Conservation (phyloP, 2,113 vertebrate genomes). For the Furnarius figulus region DNA sequence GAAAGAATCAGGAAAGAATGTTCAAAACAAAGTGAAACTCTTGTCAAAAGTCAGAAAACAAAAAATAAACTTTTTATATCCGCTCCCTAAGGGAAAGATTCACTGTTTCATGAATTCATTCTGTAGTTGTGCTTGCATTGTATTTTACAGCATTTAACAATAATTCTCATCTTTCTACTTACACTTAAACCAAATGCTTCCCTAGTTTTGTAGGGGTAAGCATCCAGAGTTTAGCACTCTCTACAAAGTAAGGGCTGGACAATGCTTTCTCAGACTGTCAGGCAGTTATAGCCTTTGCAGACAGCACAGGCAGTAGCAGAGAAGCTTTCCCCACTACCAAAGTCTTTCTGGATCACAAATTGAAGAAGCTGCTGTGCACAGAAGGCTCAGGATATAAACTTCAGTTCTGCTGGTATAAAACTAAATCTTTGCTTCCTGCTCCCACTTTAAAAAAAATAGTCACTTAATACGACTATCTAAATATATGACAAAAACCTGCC, state of each 20-base stretch:
- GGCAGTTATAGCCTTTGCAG: background rate
- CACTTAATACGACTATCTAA: background rate
- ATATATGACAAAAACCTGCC: background rate
- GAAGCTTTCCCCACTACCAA: background rate
- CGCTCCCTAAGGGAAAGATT: background rate
- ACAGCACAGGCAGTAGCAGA: background rate
- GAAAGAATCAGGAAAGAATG: background rate
- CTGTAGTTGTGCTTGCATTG: background rate
- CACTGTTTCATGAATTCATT: background rate
- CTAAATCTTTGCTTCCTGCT: background rate
- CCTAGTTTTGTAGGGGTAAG: background rate
- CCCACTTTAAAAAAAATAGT: background rate
- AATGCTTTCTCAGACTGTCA: background rate
- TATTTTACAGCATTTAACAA: background rate
- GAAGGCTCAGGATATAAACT: background rate
- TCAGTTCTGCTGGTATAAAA: background rate
- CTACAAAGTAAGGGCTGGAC: background rate
- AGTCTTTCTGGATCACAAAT: background rate
- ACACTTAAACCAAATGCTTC: conserved; percentile 10
- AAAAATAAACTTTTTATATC: background rate
- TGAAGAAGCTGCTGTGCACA: background rate
- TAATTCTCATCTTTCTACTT: background rate
- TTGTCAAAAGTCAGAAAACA: background rate
- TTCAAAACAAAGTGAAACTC: background rate
- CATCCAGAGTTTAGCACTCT: background rate